A percentile compares a stretch with the other conserved stretches of the same genome.
Evolutionary conservation across 2,888 invertebrate species (phyloP).

Genomic region (Bombyx huttoni): DNA sequence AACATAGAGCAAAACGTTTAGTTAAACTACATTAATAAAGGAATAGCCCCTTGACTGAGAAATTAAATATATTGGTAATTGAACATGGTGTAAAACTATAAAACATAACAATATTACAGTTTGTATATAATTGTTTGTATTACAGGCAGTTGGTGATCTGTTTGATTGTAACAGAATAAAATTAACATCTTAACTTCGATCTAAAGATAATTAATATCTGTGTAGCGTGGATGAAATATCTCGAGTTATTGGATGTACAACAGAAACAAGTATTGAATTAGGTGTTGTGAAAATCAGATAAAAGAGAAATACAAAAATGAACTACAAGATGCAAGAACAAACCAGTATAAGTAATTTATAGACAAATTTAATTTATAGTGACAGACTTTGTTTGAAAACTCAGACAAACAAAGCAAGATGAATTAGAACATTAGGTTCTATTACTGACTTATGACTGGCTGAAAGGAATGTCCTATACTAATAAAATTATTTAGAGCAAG

Average conservation of each 20-base stretch:
- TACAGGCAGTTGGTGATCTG: conserved; percentile 71
- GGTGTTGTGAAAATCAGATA: conserved; percentile 12
- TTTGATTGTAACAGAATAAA: conserved; percentile 52
- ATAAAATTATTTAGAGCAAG: background rate
- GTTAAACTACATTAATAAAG: too few species aligned
- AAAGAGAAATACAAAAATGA: conserved; percentile 18
- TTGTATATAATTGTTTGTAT: conserved; percentile 54
- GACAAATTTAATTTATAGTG: background rate
- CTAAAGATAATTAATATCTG: conserved; percentile 41
- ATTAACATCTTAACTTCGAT: conserved; percentile 40
- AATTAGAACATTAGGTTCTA: background rate
- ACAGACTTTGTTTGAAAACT: background rate
- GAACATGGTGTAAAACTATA: conserved; percentile 5
- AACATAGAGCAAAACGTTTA: too few species aligned
- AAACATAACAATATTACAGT: conserved; percentile 5
- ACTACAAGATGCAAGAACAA: conserved; percentile 4
- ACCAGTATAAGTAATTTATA: background rate
- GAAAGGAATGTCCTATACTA: background rate
- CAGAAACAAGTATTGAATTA: conserved; percentile 1
- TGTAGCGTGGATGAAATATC: conserved; percentile 29
- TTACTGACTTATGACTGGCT: background rate
- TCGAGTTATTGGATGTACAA: conserved; percentile 28
- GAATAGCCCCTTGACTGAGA: too few species aligned
- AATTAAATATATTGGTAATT: conserved; percentile 2
- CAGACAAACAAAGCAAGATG: background rate